Evolutionary conservation across 2,113 vertebrate species (phyloP).

Genomic region (Lasiurus cinereus): DNA sequence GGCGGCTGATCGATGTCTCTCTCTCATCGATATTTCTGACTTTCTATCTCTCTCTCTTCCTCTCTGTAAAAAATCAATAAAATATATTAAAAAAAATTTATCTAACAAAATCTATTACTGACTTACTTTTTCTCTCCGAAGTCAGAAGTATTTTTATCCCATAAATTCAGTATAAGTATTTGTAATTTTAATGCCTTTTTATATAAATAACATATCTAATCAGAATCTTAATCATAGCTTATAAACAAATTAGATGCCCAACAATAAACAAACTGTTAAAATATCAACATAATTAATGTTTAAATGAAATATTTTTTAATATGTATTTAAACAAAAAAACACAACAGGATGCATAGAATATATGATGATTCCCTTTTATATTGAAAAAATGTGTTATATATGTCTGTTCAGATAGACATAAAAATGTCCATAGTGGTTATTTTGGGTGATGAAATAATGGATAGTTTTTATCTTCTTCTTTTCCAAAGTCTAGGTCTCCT

Average conservation of each 20-base stretch:
- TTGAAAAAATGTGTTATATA: too few species aligned
- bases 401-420: too few species aligned
- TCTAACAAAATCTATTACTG: neutral
- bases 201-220: neutral
- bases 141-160: neutral
- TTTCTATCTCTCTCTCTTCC: too few species aligned
- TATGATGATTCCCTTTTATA: too few species aligned
- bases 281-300: conserved; percentile 7
- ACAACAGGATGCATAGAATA: too few species aligned
- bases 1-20: too few species aligned
- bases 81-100: too few species aligned
- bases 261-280: neutral
- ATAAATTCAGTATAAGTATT: neutral
- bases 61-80: too few species aligned
- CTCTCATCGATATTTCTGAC: too few species aligned
- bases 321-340: neutral
- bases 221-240: neutral
- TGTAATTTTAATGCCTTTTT: neutral
- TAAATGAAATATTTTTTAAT: neutral
- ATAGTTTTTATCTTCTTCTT: too few species aligned
- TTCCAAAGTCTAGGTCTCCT: neutral
- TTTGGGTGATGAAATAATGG: too few species aligned
- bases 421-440: too few species aligned
- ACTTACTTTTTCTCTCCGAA: neutral
- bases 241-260: neutral